Evolutionary conservation across 2,888 invertebrate species (phyloP).

Genomic region (Salticus scenicus): DNA sequence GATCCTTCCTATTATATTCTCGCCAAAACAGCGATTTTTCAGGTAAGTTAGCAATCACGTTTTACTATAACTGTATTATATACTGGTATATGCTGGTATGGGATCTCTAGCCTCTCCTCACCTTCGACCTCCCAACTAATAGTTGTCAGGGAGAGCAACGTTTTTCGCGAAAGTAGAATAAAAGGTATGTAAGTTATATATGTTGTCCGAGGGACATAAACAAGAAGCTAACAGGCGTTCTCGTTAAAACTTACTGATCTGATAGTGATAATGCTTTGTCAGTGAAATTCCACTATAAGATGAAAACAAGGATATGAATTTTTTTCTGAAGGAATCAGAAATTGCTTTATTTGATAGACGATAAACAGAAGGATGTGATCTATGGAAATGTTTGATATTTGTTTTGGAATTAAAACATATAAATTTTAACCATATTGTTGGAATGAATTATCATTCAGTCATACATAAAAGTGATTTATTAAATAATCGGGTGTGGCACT

Average conservation of each 20-base stretch:
- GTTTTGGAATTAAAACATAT: too few species aligned
- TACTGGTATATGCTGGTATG: conserved; percentile 9
- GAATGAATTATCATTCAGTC: too few species aligned
- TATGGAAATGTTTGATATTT: too few species aligned
- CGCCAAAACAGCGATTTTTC: background rate
- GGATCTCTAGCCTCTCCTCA: conserved; percentile 2
- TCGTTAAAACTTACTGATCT: background rate
- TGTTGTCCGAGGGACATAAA: conserved; percentile 40
- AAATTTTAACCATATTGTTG: too few species aligned
- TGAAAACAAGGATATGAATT: too few species aligned
- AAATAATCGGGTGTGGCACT: too few species aligned
- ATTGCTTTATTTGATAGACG: too few species aligned
- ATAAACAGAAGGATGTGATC: too few species aligned
- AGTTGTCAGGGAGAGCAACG: conserved; percentile 30
- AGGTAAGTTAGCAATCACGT: background rate
- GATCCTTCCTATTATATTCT: too few species aligned
- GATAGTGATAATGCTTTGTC: background rate
- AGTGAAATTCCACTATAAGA: too few species aligned
- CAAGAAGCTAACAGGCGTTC: conserved; percentile 12
- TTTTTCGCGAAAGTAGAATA: background rate
- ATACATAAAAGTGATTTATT: too few species aligned
- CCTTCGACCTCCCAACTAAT: conserved; percentile 48
- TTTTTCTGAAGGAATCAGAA: too few species aligned
- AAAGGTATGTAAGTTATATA: conserved; percentile 46
- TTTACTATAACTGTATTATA: background rate